Base-by-base conservation (phyloP, 35 echinoderm and acorn worm genomes). In the Holothuria glaberrima region DNA sequence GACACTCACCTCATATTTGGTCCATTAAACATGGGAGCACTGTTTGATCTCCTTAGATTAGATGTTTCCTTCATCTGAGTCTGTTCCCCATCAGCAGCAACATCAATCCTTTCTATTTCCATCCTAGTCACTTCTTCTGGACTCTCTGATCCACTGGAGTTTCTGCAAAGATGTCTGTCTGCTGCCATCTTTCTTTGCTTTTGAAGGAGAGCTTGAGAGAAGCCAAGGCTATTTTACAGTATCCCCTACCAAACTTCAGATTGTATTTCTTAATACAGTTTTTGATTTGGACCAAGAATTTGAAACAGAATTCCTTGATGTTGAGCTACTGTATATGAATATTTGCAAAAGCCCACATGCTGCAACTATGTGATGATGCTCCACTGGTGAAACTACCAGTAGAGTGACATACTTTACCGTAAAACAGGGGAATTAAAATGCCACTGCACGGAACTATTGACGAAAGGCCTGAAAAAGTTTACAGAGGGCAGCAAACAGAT, bases 11-110 rank as follows among this genome's bases (percentile, higher is more conserved):
- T 90, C 89, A 97, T 92, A 79, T 89, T 94, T 59, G 95, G 95
- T 48, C 95, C 95, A 87, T 97, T 94, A 75, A 97, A 94, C 95
- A 97, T 97, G 65, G 95, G 95, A 44, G 95, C 95, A 73, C 95
- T 97, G 66, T 97, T 97, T 44, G 95, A 97, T 58, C 95, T 83
- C 14, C 95, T 62, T 29, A 97, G 90, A 82, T 74, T 89, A 18
- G 91, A 88, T 13, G 30, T 63, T 61, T 94, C 93, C 17, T 86
- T 34, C 26, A 73, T 71, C 65, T 84, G 44, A 30, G 2, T 32
- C 9, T 28, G 26, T 38, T 91, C 82, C 7, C 30, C 66, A 46
- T 66, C 78, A 24, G 58, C 21, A 26, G 64, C 60, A 4, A 52
- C 60, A 50, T 70, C 48, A 38, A 86, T 48, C 17, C 90, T 67